Evolutionary conservation across 2,797 vertebrate species (phyloP).

Genomic region (Lepilemur ruficaudatus): DNA sequence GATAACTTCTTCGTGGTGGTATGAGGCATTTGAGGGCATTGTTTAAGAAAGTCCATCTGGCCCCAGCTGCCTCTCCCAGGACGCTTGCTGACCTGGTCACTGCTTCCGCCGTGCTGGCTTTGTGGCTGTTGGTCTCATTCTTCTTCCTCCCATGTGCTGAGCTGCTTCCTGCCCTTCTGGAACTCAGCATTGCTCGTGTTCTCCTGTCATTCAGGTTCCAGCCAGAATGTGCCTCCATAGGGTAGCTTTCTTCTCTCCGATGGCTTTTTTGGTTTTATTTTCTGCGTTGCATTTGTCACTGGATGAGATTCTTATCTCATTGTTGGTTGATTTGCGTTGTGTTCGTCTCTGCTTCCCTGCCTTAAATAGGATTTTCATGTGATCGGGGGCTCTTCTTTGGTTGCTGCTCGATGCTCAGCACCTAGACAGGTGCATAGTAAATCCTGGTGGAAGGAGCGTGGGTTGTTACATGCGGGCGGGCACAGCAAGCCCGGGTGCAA

Average conservation of each 20-base stretch:
- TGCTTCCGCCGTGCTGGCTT: fast-evolving
- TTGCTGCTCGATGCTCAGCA: not conserved
- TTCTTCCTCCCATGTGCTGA: no score
- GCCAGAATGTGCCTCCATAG: not conserved
- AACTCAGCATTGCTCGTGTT: not conserved
- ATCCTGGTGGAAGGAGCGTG: not conserved
- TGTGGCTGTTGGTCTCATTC: not conserved
- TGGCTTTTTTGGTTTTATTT: not conserved
- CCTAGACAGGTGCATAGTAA: not conserved
- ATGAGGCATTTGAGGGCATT: not conserved
- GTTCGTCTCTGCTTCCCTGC: not conserved
- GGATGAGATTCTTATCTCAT: not conserved
- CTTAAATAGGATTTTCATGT: not conserved
- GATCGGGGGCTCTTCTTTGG: not conserved
- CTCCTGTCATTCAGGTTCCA: not conserved
- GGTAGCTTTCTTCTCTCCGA: not conserved
- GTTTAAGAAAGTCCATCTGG: not conserved
- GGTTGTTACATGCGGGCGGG: not conserved
- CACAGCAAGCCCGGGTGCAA: no score
- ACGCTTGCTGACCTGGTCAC: not conserved
- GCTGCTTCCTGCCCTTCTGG: not conserved
- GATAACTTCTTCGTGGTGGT: not conserved
- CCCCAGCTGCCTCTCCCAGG: not conserved
- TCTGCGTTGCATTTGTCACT: not conserved
- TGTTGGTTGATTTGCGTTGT: not conserved